These are phyloP conservation scores for Odiellus spinosus DNA, from an alignment of 2,888 invertebrate genomes.

Conservation along the genomic window DNA sequence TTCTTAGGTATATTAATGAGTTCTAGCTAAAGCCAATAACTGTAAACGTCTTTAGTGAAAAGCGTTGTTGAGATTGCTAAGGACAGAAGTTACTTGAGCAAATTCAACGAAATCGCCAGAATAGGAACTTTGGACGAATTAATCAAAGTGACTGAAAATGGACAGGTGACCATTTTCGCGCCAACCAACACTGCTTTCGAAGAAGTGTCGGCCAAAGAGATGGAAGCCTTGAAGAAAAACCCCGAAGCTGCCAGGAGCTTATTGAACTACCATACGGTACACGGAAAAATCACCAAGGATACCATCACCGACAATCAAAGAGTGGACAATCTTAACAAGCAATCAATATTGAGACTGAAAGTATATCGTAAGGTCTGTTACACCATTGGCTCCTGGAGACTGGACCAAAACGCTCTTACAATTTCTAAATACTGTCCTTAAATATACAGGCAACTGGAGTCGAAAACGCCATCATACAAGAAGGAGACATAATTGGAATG, in stretches of 20 bases:
- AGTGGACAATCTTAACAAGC: slow-evolving; percentile 30
- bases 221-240: slow-evolving; percentile 25
- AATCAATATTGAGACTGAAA: slow-evolving; percentile 31
- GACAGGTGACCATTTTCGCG: slow-evolving; percentile 32
- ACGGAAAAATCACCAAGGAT: slow-evolving; percentile 31
- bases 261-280: slow-evolving; percentile 33
- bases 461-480: slow-evolving; percentile 33
- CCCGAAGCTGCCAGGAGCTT: slow-evolving; percentile 27
- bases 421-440: too few species aligned
- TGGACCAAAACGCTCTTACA: neutral
- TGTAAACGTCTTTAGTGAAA: too few species aligned
- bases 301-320: slow-evolving; percentile 32
- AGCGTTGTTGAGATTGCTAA: too few species aligned
- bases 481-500: slow-evolving; percentile 32
- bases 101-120: too few species aligned
- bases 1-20: too few species aligned
- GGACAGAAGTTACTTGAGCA: too few species aligned
- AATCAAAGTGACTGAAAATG: too few species aligned
- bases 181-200: slow-evolving; percentile 36
- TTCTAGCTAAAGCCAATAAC: too few species aligned
- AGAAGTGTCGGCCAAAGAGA: slow-evolving; percentile 25
- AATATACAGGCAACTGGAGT: slow-evolving; percentile 32
- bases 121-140: too few species aligned
- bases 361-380: slow-evolving; percentile 32
- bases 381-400: too few species aligned